A percentile compares a stretch with the other conserved stretches of the same genome.
Evolutionary conservation across 2,113 vertebrate species (phyloP).

Genomic region (Dendrocopos noguchii): DNA sequence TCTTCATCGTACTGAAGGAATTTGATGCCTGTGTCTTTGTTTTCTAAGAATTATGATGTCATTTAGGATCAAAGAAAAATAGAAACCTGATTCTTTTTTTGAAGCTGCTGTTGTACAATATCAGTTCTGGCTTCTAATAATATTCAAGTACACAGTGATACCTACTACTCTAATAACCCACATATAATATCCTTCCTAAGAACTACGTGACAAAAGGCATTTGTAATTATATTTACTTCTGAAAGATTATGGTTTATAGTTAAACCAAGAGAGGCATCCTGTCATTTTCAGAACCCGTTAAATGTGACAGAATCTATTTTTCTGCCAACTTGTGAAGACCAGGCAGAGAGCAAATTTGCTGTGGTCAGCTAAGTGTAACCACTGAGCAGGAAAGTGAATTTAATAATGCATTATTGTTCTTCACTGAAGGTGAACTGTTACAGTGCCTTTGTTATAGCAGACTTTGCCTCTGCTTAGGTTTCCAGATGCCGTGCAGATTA

Average conservation of each 20-base stretch:
- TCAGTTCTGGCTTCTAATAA: conserved; percentile 86
- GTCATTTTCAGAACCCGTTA: conserved; percentile 99
- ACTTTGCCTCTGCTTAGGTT: conserved; percentile 85
- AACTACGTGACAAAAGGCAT: conserved; percentile 93
- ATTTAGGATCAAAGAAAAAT: conserved; percentile 85
- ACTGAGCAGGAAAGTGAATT: conserved; percentile 99
- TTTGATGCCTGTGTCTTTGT: conserved; percentile 30
- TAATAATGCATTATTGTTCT: conserved; percentile 99
- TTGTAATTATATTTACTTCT: conserved; percentile 99
- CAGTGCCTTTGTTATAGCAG: conserved; percentile 92
- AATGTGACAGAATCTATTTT: conserved; percentile 99
- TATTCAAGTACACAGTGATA: conserved; percentile 85
- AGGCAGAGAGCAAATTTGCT: conserved; percentile 99
- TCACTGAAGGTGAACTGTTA: conserved; percentile 99
- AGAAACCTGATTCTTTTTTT: conserved; percentile 78
- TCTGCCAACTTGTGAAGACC: conserved; percentile 98
- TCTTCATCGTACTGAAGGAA: neutral
- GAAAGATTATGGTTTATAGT: conserved; percentile 92
- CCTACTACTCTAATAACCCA: conserved; percentile 89
- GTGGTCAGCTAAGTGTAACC: conserved; percentile 99
- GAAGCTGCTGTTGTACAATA: conserved; percentile 85
- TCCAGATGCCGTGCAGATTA: conserved; percentile 83
- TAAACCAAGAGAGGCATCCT: conserved; percentile 99
- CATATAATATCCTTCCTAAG: conserved; percentile 78
- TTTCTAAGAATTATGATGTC: conserved; percentile 81